Conservation (phyloP, 2,113 vertebrate genomes). For the Xenopus borealis region DNA sequence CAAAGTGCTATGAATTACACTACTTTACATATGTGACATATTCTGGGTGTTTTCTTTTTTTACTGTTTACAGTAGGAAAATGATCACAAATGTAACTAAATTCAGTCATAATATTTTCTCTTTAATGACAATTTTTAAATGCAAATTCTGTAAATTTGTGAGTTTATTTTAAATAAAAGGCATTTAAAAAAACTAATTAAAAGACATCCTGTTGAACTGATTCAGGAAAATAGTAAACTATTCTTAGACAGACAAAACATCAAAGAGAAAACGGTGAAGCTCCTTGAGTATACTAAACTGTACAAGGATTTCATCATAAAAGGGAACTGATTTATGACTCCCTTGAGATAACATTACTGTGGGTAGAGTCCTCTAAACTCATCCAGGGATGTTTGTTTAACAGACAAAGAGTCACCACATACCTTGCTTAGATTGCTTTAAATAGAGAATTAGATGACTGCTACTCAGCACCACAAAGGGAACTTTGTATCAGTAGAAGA, state of each 20-base stretch:
- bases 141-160: too few species aligned
- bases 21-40: too few species aligned
- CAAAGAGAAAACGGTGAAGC: not conserved
- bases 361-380: not conserved
- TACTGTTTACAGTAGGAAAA: too few species aligned
- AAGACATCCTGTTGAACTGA: too few species aligned
- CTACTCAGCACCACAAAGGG: not conserved
- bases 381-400: not conserved
- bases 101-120: too few species aligned
- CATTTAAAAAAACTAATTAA: too few species aligned
- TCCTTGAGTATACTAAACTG: not conserved
- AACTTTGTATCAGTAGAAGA: not conserved
- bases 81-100: too few species aligned
- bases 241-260: not conserved
- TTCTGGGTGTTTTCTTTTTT: too few species aligned
- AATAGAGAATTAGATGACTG: not conserved
- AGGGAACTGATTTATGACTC: not conserved
- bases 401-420: not conserved
- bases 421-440: not conserved
- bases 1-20: too few species aligned
- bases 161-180: too few species aligned
- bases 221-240: not conserved
- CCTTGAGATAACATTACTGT: not conserved
- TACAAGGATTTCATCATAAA: constrained; percentile 4
- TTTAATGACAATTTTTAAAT: too few species aligned